Conservation (phyloP, 2,888 invertebrate species). For the Cantharis flavilabris region DNA sequence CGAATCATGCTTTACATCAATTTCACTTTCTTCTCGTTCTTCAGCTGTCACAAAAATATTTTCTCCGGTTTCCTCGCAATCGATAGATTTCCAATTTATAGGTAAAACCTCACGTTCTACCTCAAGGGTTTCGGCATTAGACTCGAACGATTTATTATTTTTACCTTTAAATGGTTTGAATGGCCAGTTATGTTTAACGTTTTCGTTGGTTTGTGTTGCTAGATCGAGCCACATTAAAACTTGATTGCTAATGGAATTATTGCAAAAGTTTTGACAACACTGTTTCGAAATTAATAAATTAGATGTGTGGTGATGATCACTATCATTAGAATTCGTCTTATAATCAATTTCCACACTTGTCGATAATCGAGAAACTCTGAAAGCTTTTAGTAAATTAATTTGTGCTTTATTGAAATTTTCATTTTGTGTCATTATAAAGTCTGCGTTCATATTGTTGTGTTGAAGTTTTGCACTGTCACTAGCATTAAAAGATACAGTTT, state of each 20-base stretch:
- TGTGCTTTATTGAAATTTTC: neutral
- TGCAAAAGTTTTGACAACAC: neutral
- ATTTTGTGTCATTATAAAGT: slow-evolving; percentile 31
- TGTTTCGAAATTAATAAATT: neutral
- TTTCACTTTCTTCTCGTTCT: neutral
- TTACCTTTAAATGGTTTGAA: neutral
- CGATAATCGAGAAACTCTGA: slow-evolving; percentile 7
- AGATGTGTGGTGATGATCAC: neutral
- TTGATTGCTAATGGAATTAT: slow-evolving; percentile 66
- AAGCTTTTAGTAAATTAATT: slow-evolving; percentile 20
- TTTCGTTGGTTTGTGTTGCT: slow-evolving; percentile 56
- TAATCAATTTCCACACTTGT: neutral
- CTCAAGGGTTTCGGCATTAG: neutral
- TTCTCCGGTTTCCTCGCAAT: neutral
- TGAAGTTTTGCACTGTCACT: slow-evolving; percentile 33
- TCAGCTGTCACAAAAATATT: neutral
- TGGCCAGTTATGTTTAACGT: neutral
- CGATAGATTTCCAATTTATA: neutral
- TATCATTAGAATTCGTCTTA: neutral
- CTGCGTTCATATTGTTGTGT: slow-evolving; percentile 36
- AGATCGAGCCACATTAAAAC: slow-evolving; percentile 81
- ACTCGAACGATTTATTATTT: neutral
- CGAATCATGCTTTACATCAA: neutral
- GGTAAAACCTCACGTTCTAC: neutral
- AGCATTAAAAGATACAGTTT: slow-evolving; percentile 36